Conservation (phyloP, 2,113 vertebrate genomes). For the Callionymus lyra region DNA sequence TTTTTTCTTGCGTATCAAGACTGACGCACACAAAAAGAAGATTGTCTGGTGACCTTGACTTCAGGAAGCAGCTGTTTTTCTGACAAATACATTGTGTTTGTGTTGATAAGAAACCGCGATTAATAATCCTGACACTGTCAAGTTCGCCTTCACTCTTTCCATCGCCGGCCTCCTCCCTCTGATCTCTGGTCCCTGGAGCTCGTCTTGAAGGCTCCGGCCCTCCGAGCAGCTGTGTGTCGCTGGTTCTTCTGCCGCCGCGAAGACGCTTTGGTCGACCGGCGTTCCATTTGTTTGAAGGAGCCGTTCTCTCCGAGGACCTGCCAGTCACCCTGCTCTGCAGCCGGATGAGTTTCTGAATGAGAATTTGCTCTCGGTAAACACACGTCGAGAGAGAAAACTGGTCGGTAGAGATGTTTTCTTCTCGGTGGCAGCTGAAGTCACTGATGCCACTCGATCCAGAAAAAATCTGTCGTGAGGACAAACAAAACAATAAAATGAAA, state of each 20-base stretch:
- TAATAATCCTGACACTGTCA: constrained; percentile 1
- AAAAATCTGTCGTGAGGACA: too few relatives aligned
- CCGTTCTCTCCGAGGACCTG: constrained; percentile 41
- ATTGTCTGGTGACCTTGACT: too few relatives aligned
- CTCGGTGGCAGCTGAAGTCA: too few relatives aligned
- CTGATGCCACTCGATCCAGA: too few relatives aligned
- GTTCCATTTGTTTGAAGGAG: constrained; percentile 54
- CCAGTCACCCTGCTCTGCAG: constrained; percentile 31
- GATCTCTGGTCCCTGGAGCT: constrained; percentile 44
- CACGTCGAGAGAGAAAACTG: constrained; percentile 7
- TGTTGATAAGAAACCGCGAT: too few relatives aligned
- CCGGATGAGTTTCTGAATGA: constrained; percentile 23
- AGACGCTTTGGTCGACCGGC: constrained; percentile 26
- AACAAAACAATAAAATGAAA: too few relatives aligned
- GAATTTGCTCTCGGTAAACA: constrained; percentile 20
- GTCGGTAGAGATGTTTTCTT: constrained; percentile 5
- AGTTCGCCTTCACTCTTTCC: constrained; percentile 23
- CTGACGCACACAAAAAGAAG: too few relatives aligned
- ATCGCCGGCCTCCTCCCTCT: constrained; percentile 34
- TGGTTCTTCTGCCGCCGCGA: constrained; percentile 30
- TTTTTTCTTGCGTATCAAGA: too few relatives aligned
- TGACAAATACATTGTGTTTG: too few relatives aligned
- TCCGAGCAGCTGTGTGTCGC: constrained; percentile 45
- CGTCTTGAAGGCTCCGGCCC: constrained; percentile 31
- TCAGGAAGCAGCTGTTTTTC: too few relatives aligned